Evolutionary conservation across 2,888 invertebrate genomes (phyloP).

Genomic region (Chaitophorus viminalis): DNA sequence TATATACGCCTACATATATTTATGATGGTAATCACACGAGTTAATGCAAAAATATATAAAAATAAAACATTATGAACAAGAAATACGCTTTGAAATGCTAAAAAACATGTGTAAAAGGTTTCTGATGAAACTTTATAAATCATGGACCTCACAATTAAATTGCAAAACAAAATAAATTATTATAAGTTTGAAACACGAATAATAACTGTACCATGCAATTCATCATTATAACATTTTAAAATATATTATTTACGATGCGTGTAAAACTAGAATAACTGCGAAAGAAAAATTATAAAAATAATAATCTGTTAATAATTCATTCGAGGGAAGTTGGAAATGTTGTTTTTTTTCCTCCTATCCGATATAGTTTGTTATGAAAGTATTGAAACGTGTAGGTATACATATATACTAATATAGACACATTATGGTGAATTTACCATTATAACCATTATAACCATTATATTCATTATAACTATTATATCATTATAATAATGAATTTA

Average conservation of each 20-base stretch:
- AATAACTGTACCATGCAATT: background rate
- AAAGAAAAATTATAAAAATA: background rate
- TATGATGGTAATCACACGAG: background rate
- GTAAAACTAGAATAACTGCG: background rate
- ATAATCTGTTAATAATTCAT: background rate
- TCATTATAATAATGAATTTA: too few species aligned
- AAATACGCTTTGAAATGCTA: constrained; percentile 12
- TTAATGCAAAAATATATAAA: too few species aligned
- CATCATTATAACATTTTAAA: background rate
- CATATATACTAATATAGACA: too few species aligned
- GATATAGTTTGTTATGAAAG: too few species aligned
- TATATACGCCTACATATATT: background rate
- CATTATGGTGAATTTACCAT: too few species aligned
- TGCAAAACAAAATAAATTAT: background rate
- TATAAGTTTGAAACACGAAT: background rate
- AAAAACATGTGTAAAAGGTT: background rate
- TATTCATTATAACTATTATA: too few species aligned
- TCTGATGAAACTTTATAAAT: background rate
- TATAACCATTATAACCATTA: too few species aligned
- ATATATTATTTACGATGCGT: background rate
- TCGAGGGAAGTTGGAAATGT: too few species aligned
- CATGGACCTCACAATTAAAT: background rate
- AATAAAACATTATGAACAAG: too few species aligned
- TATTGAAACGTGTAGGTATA: too few species aligned
- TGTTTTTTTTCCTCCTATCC: too few species aligned